A percentile compares a stretch with the other conserved stretches of the same genome.
Evolutionary conservation across 2,797 vertebrate genomes (phyloP).

Genomic region (Simalia tracyae): DNA sequence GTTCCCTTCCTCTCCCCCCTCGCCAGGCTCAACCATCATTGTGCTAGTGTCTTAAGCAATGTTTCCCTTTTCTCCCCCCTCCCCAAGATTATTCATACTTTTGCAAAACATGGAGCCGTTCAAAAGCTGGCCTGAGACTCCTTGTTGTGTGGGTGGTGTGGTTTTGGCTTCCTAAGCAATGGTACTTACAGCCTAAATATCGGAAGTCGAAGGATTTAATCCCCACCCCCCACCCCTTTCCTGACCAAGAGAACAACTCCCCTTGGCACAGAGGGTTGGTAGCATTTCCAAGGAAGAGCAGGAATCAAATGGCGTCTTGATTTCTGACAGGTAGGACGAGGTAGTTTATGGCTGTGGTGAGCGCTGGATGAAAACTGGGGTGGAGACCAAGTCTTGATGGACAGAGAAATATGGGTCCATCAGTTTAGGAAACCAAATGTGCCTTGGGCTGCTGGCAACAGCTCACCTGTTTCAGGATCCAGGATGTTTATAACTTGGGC

Average conservation of each 20-base stretch:
- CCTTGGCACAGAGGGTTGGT: not conserved
- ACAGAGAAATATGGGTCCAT: too few species aligned
- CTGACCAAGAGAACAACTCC: not conserved
- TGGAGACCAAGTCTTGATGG: too few species aligned
- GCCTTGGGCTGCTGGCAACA: not conserved
- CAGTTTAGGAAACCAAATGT: not conserved
- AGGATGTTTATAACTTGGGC: conserved; percentile 14
- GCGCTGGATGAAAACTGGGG: not conserved
- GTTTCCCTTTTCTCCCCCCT: not conserved
- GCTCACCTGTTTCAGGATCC: conserved; percentile 8
- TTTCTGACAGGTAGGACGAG: not conserved
- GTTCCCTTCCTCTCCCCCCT: not conserved
- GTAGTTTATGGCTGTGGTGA: too few species aligned
- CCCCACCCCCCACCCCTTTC: too few species aligned
- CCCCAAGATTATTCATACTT: not conserved
- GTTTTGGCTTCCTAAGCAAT: not conserved
- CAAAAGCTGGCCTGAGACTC: not conserved
- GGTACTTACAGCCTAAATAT: not conserved
- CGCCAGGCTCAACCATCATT: not conserved
- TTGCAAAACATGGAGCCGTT: not conserved
- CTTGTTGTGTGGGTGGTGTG: not conserved
- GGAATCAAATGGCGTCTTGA: not conserved
- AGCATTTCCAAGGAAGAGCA: not conserved
- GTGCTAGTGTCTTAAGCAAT: not conserved
- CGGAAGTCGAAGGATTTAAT: not conserved